Percentiles rank a stretch among this genome's conserved stretches.
These are phyloP conservation scores for Sweltsa coloradensis DNA, from an alignment of 1,140 invertebrate genomes.

Conservation along the genomic window DNA sequence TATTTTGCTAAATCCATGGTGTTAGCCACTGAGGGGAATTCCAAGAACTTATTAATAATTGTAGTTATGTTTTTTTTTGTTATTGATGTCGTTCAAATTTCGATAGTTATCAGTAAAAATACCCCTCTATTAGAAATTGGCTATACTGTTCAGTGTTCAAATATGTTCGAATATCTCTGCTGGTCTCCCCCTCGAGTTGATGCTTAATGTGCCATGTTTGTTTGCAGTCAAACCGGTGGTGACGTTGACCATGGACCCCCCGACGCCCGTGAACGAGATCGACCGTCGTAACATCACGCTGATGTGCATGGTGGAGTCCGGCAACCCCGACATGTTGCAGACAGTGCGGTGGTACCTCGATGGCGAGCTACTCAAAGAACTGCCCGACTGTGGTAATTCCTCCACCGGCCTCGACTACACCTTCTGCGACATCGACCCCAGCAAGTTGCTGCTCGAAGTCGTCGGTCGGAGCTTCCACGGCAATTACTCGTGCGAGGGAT, in stretches of 20 bases:
- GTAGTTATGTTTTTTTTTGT: background rate
- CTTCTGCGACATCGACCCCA: constrained; percentile 74
- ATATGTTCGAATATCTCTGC: background rate
- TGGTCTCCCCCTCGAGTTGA: background rate
- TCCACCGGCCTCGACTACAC: constrained; percentile 26
- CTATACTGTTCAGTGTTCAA: background rate
- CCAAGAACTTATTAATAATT: background rate
- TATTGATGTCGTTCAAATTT: background rate
- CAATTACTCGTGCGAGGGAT: constrained; percentile 85
- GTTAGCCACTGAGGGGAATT: background rate
- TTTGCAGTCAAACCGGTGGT: constrained; percentile 64
- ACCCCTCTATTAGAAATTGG: background rate
- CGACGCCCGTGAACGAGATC: constrained; percentile 61
- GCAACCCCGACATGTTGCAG: constrained; percentile 38
- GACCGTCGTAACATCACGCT: constrained; percentile 69
- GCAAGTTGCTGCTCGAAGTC: constrained; percentile 64
- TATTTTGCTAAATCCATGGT: too few species aligned
- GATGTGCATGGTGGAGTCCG: constrained; percentile 67
- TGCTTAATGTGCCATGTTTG: constrained; percentile 9
- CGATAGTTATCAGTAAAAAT: background rate
- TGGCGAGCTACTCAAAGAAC: constrained; percentile 66
- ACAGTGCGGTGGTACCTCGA: constrained; percentile 64
- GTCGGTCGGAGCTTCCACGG: constrained; percentile 76
- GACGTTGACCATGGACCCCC: constrained; percentile 59
- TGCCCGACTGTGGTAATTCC: constrained; percentile 64